Conservation (phyloP, 1,140 invertebrate species). For the Aphaenogaster rudis region DNA sequence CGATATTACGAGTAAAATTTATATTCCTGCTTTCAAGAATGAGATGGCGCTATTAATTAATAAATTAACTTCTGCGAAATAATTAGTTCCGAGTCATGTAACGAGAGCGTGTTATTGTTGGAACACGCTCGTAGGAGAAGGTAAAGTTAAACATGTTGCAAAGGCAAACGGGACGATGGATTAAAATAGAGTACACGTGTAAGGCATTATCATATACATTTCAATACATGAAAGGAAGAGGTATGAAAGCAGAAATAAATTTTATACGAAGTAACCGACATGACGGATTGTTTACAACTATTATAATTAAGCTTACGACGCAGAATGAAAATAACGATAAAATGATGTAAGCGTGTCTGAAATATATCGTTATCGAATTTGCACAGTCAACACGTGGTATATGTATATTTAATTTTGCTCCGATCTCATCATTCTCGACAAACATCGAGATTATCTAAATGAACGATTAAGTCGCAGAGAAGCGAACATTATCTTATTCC, state of each 20-base stretch:
- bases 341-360: conserved; percentile 37
- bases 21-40: background rate
- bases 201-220: conserved; percentile 12
- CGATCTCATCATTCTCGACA: conserved; percentile 22
- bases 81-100: background rate
- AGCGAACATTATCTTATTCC: background rate
- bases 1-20: background rate
- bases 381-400: background rate
- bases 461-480: background rate
- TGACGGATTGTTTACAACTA: conserved; percentile 19
- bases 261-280: background rate
- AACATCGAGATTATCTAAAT: conserved; percentile 40
- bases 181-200: conserved; percentile 37
- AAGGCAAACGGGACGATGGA: background rate
- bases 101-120: conserved; percentile 20
- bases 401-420: background rate
- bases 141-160: conserved; percentile 25
- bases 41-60: background rate
- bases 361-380: conserved; percentile 44
- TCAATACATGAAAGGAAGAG: conserved; percentile 36
- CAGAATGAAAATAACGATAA: conserved; percentile 13
- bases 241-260: conserved; percentile 44
- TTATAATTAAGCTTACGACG: conserved; percentile 16
- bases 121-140: background rate
- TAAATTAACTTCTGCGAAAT: conserved; percentile 12